Conservation (phyloP, 2,797 vertebrate species). For the Cichlasoma orientale region DNA sequence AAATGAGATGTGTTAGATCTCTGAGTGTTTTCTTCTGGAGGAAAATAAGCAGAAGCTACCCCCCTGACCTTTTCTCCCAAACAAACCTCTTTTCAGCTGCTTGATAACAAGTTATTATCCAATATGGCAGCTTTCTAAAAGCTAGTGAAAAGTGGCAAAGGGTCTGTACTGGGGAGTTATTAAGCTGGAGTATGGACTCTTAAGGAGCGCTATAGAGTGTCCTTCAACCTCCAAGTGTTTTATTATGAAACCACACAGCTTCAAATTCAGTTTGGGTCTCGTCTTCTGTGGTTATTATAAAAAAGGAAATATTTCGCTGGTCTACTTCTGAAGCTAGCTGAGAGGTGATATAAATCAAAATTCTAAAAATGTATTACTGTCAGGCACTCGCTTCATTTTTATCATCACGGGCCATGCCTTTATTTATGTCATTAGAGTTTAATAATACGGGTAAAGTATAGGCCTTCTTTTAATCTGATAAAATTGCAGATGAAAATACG, state of each 20-base stretch:
- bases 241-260: conserved; percentile 48
- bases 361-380: conserved; percentile 32
- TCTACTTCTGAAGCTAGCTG: conserved; percentile 15
- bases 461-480: conserved; percentile 16
- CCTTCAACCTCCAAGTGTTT: conserved; percentile 58
- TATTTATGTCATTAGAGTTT: conserved; percentile 33
- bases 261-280: conserved; percentile 42
- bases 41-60: conserved; percentile 70
- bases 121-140: conserved; percentile 66
- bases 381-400: conserved; percentile 18
- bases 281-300: conserved; percentile 25
- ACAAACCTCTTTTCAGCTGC: conserved; percentile 66
- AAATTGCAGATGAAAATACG: conserved; percentile 5
- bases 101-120: conserved; percentile 81
- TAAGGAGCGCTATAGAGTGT: conserved; percentile 50
- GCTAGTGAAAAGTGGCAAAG: conserved; percentile 56
- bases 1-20: conserved; percentile 56
- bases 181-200: conserved; percentile 64
- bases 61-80: conserved; percentile 66
- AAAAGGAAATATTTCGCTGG: conserved; percentile 1
- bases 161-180: conserved; percentile 58
- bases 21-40: conserved; percentile 60
- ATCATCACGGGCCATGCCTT: not conserved
- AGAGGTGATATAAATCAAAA: conserved; percentile 25
- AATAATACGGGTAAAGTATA: conserved; percentile 7